Conservation (phyloP, 2,113 vertebrate genomes). For the Gopherus flavomarginatus region DNA sequence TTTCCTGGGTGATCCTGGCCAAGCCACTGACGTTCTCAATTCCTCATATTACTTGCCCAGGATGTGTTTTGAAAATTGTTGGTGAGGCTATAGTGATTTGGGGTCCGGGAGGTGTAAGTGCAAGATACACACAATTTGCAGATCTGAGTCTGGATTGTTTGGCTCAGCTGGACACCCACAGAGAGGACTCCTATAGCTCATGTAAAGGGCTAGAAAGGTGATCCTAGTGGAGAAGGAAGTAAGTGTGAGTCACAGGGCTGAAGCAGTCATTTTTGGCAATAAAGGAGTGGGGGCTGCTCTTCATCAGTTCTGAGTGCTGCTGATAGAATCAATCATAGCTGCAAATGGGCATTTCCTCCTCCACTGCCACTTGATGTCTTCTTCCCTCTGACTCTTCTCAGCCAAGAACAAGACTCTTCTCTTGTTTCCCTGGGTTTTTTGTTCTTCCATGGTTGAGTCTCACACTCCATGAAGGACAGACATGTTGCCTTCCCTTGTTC, state of each 20-base stretch:
- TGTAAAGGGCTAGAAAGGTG: neutral
- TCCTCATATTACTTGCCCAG: neutral
- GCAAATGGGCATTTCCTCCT: slow-evolving; percentile 26
- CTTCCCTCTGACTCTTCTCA: neutral
- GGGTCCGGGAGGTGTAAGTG: neutral
- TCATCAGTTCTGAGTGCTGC: slow-evolving; percentile 35
- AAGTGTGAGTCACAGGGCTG: slow-evolving; percentile 21
- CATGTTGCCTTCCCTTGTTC: slow-evolving; percentile 10
- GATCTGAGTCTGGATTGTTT: neutral
- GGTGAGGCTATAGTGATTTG: neutral
- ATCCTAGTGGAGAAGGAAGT: slow-evolving; percentile 11
- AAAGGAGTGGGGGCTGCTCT: neutral
- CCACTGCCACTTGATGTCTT: slow-evolving; percentile 44
- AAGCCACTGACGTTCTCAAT: neutral
- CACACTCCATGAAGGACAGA: neutral
- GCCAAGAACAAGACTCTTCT: neutral
- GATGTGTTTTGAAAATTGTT: neutral
- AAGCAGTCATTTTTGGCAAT: neutral
- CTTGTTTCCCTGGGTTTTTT: neutral
- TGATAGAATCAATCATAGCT: slow-evolving; percentile 39
- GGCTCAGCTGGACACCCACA: neutral
- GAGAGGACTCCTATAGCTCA: accelerated
- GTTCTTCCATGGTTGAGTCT: slow-evolving; percentile 5
- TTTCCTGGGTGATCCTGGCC: neutral
- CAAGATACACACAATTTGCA: neutral